These are phyloP conservation scores for Zygaena filipendulae DNA, from an alignment of 2,888 invertebrate genomes.

Conservation along the genomic window DNA sequence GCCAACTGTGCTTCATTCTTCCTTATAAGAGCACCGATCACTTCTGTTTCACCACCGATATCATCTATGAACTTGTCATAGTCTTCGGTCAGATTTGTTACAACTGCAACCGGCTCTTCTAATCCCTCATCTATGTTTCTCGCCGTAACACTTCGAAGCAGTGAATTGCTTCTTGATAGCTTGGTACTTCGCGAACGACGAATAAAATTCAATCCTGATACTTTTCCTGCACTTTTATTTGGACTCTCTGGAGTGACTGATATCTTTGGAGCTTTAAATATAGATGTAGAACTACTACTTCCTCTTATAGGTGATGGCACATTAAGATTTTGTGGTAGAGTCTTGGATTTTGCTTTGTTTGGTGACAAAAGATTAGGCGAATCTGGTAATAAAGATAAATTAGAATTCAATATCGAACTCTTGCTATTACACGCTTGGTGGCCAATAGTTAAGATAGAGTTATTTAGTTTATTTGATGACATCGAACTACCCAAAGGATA, in stretches of 20 bases:
- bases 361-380: slow-evolving; percentile 54
- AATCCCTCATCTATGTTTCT: slow-evolving; percentile 56
- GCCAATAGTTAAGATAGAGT: slow-evolving; percentile 41
- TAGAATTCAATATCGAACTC: slow-evolving; percentile 48
- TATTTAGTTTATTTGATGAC: slow-evolving; percentile 48
- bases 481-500: slow-evolving; percentile 47
- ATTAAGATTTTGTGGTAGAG: slow-evolving; percentile 69
- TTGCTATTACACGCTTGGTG: slow-evolving; percentile 33
- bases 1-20: slow-evolving; percentile 51
- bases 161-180: slow-evolving; percentile 73
- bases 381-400: slow-evolving; percentile 55
- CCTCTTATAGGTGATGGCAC: slow-evolving; percentile 54
- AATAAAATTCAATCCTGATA: slow-evolving; percentile 70
- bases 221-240: slow-evolving; percentile 64
- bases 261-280: slow-evolving; percentile 53
- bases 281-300: slow-evolving; percentile 54
- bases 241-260: slow-evolving; percentile 60
- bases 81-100: slow-evolving; percentile 48
- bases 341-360: slow-evolving; percentile 68
- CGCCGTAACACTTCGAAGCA: slow-evolving; percentile 68
- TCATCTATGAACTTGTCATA: slow-evolving; percentile 47
- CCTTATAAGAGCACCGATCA: slow-evolving; percentile 55
- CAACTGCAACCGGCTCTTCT: slow-evolving; percentile 40
- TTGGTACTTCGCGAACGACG: slow-evolving; percentile 79
- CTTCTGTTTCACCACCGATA: slow-evolving; percentile 51